phyloP scores from a whole-genome alignment of 2,888 invertebrate genomes.

The Lycaena phlaeas region DNA sequence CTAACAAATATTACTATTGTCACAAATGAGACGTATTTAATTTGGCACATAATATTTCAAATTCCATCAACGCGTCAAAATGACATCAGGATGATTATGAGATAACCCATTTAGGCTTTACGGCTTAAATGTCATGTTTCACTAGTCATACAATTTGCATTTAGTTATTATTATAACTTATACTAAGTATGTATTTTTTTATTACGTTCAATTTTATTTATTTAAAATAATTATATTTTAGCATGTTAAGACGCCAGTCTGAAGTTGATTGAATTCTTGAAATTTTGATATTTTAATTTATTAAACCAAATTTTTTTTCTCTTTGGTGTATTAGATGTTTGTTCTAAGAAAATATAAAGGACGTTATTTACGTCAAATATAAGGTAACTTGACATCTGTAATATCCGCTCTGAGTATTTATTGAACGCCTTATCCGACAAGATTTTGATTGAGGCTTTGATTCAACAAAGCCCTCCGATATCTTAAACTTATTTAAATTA shows the following conservation, averaged over 20 bases:
- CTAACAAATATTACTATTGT: too few relatives aligned
- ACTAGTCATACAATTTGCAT: constrained; percentile 7
- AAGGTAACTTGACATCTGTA: constrained; percentile 12
- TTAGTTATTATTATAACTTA: background rate
- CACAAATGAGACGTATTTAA: background rate
- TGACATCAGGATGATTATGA: constrained; percentile 6
- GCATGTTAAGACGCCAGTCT: too few relatives aligned
- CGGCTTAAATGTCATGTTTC: constrained; percentile 6
- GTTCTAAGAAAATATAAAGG: background rate
- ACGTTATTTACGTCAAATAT: constrained; percentile 5
- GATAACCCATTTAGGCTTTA: constrained; percentile 3
- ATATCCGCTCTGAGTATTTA: constrained; percentile 13
- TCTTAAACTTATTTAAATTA: background rate
- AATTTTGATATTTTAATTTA: too few relatives aligned
- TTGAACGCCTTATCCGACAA: background rate
- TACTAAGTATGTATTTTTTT: background rate
- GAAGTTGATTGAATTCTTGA: too few relatives aligned
- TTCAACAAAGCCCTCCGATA: background rate
- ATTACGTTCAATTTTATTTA: too few relatives aligned
- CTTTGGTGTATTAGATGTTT: background rate
- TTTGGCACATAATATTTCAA: background rate
- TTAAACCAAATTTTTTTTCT: too few relatives aligned
- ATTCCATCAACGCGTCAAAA: constrained; percentile 4
- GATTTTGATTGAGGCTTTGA: constrained; percentile 5
- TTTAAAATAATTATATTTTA: too few relatives aligned